These are phyloP conservation scores for Gymnosoma rotundatum DNA, from an alignment of 2,888 invertebrate genomes.

Conservation along the genomic window DNA sequence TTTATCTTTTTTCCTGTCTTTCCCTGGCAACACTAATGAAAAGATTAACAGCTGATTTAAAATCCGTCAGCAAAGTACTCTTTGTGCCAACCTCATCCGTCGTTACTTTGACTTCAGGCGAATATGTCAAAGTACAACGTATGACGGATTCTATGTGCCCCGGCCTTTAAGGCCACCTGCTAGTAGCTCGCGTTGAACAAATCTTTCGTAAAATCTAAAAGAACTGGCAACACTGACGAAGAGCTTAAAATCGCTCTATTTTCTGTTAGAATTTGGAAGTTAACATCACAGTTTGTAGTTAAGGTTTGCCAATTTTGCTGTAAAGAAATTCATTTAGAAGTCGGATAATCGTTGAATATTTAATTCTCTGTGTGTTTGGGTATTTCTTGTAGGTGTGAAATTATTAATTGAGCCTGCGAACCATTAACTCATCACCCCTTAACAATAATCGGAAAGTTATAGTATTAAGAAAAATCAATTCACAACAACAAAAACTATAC, in stretches of 20 bases:
- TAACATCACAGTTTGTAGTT: slow-evolving; percentile 23
- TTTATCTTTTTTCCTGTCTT: too few relatives aligned
- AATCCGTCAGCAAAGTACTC: too few relatives aligned
- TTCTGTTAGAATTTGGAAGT: not conserved
- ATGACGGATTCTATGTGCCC: too few relatives aligned
- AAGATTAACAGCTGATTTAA: too few relatives aligned
- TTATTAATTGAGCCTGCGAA: slow-evolving; percentile 47
- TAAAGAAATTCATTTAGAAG: slow-evolving; percentile 51
- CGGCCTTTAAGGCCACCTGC: too few relatives aligned
- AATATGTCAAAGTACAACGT: too few relatives aligned
- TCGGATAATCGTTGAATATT: slow-evolving; percentile 58
- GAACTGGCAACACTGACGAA: too few relatives aligned
- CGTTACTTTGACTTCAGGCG: too few relatives aligned
- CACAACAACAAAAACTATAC: slow-evolving; percentile 27
- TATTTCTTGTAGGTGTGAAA: slow-evolving; percentile 59
- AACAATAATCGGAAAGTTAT: slow-evolving; percentile 21
- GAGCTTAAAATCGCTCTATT: not conserved
- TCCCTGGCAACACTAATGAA: too few relatives aligned
- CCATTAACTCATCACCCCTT: slow-evolving; percentile 37
- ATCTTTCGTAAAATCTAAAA: too few relatives aligned
- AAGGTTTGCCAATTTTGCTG: slow-evolving; percentile 55
- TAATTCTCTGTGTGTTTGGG: slow-evolving; percentile 54
- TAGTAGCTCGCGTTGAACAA: too few relatives aligned
- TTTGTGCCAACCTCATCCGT: too few relatives aligned
- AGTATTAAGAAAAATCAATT: slow-evolving; percentile 55